A percentile compares a stretch with the other conserved stretches of the same genome.
These are phyloP conservation scores for Drosophila kikkawai DNA, from an alignment of 1,140 invertebrate species.

Conservation along the genomic window DNA sequence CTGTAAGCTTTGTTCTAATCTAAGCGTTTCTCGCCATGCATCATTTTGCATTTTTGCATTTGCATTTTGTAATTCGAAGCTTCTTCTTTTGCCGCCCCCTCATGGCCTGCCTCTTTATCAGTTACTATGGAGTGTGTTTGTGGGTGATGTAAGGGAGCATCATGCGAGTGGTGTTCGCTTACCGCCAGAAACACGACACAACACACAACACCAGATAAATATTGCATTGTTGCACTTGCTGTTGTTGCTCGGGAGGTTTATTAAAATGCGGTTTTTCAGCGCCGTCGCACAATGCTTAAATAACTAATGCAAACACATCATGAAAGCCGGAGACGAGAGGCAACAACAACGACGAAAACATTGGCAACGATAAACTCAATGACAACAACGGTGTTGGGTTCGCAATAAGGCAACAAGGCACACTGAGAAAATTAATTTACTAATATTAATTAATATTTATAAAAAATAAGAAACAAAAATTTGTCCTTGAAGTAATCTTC, in stretches of 20 bases:
- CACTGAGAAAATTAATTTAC: background rate
- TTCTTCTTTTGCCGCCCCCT: constrained; percentile 1
- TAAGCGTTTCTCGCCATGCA: constrained; percentile 33
- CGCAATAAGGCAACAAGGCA: constrained; percentile 32
- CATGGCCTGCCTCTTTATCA: background rate
- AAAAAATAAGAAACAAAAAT: too few species aligned
- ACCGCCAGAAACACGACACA: constrained; percentile 27
- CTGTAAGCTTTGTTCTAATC: constrained; percentile 26
- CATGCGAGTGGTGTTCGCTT: constrained; percentile 49
- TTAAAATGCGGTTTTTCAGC: constrained; percentile 73
- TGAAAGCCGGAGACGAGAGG: constrained; percentile 33
- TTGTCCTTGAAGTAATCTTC: too few species aligned
- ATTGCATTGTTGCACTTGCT: constrained; percentile 58
- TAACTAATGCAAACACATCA: constrained; percentile 77
- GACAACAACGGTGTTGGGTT: constrained; percentile 72
- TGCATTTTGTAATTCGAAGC: constrained; percentile 47
- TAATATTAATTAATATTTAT: too few species aligned
- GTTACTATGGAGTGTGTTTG: constrained; percentile 21
- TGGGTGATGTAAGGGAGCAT: constrained; percentile 35
- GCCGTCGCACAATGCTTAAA: constrained; percentile 72
- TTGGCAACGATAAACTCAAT: constrained; percentile 46
- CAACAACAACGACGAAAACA: constrained; percentile 21
- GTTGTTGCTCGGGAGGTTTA: constrained; percentile 40
- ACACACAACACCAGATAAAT: constrained; percentile 29
- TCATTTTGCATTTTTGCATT: constrained; percentile 48